A percentile compares a stretch with the other conserved stretches of the same genome.
Evolutionary conservation across 2,888 invertebrate genomes (phyloP).

Genomic region (Trichogramma evanescens): DNA sequence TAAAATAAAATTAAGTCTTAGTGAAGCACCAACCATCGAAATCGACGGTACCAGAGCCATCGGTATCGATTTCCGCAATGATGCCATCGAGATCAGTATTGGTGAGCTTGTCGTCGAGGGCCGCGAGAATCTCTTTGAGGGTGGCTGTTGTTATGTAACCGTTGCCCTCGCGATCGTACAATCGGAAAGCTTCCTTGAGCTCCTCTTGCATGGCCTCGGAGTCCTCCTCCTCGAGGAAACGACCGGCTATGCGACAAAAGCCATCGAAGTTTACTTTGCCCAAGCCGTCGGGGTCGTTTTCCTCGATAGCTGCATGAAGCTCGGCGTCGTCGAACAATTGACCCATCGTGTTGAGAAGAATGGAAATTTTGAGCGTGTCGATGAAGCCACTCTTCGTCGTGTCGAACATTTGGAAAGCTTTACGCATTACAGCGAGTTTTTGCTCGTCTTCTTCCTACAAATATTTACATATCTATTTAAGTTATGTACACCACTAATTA

Average conservation of each 20-base stretch:
- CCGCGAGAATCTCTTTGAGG: slow-evolving; percentile 86
- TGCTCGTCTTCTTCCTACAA: slow-evolving; percentile 62
- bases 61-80: slow-evolving; percentile 95
- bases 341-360: slow-evolving; percentile 90
- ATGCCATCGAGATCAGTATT: slow-evolving; percentile 91
- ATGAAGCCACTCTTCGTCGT: slow-evolving; percentile 88
- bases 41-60: slow-evolving; percentile 97
- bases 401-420: slow-evolving; percentile 96
- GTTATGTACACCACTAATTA: neutral
- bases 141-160: slow-evolving; percentile 89
- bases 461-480: neutral
- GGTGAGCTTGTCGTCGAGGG: slow-evolving; percentile 87
- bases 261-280: slow-evolving; percentile 93
- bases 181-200: slow-evolving; percentile 92
- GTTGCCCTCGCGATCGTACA: slow-evolving; percentile 94
- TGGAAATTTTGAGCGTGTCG: slow-evolving; percentile 83
- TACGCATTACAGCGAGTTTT: slow-evolving; percentile 84
- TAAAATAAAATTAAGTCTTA: neutral
- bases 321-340: slow-evolving; percentile 89
- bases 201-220: slow-evolving; percentile 95
- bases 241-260: slow-evolving; percentile 85
- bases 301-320: slow-evolving; percentile 78
- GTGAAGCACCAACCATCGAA: slow-evolving; percentile 74
- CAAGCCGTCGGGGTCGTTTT: slow-evolving; percentile 84
- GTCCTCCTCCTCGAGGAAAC: slow-evolving; percentile 93